These are phyloP conservation scores for Heteromormyrus szaboi DNA, from an alignment of 2,797 vertebrate genomes.

Conservation along the genomic window DNA sequence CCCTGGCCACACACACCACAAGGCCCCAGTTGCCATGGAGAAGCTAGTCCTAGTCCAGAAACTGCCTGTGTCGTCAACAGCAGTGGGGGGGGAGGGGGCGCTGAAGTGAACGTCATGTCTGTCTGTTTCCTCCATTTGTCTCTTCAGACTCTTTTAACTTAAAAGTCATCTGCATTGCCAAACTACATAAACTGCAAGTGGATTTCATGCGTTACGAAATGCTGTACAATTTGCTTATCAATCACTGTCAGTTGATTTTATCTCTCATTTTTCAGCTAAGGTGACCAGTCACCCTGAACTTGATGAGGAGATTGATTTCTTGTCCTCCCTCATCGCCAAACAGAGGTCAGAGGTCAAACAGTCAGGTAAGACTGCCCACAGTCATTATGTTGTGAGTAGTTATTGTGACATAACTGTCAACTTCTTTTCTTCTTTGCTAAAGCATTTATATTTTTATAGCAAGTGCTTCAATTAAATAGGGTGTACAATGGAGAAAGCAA, in stretches of 20 bases:
- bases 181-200: background rate
- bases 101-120: background rate
- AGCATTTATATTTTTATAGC: background rate
- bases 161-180: background rate
- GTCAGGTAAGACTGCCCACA: slow-evolving; percentile 46
- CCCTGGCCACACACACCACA: background rate
- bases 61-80: background rate
- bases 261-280: slow-evolving; percentile 37
- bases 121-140: background rate
- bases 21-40: background rate
- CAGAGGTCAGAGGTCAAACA: slow-evolving; percentile 44
- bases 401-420: background rate
- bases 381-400: background rate
- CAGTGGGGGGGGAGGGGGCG: too few species aligned
- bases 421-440: background rate
- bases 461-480: background rate
- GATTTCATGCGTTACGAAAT: background rate
- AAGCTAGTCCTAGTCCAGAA: background rate
- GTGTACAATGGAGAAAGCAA: background rate
- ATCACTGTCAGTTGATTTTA: background rate
- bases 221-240: background rate
- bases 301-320: slow-evolving; percentile 79
- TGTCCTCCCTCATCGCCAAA: slow-evolving; percentile 69
- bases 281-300: slow-evolving; percentile 52
- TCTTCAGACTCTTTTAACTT: background rate